phyloP scores from a whole-genome alignment of 1,140 invertebrate genomes.

The Atta texana region DNA sequence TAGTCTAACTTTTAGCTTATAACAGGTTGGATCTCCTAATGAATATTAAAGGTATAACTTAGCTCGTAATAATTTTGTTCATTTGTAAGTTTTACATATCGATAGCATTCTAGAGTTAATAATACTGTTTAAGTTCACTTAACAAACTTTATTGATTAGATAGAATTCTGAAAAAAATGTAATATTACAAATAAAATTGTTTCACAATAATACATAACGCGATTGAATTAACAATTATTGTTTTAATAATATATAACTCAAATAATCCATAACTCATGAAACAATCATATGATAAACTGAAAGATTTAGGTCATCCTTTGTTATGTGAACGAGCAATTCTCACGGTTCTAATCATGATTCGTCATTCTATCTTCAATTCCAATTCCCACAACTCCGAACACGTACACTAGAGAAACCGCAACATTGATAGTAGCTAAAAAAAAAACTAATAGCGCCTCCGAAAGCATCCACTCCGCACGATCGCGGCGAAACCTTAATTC shows the following conservation, averaged over 20 bases:
- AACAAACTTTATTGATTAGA: background rate
- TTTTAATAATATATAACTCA: background rate
- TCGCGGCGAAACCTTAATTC: slow-evolving; percentile 47
- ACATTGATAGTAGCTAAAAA: slow-evolving; percentile 36
- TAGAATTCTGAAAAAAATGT: background rate
- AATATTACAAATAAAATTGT: background rate
- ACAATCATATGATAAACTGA: background rate
- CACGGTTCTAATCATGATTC: slow-evolving; percentile 42
- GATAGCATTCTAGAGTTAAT: too few species aligned
- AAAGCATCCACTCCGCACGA: slow-evolving; percentile 40
- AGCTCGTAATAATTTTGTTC: too few species aligned
- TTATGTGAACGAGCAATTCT: slow-evolving; percentile 19
- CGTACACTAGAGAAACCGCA: slow-evolving; percentile 48
- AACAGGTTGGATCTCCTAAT: too few species aligned
- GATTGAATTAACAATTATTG: background rate
- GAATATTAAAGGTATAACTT: too few species aligned
- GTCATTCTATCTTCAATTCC: slow-evolving; percentile 9
- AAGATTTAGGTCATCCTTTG: background rate
- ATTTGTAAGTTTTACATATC: too few species aligned
- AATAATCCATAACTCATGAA: background rate
- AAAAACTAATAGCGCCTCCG: slow-evolving; percentile 47
- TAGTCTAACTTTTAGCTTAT: too few species aligned
- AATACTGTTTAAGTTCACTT: background rate
- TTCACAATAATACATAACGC: background rate
- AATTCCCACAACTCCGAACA: background rate